A percentile compares a stretch with the other conserved stretches of the same genome.
Conservation (phyloP, 1,140 invertebrate species). For the Solenopsis fugax region DNA sequence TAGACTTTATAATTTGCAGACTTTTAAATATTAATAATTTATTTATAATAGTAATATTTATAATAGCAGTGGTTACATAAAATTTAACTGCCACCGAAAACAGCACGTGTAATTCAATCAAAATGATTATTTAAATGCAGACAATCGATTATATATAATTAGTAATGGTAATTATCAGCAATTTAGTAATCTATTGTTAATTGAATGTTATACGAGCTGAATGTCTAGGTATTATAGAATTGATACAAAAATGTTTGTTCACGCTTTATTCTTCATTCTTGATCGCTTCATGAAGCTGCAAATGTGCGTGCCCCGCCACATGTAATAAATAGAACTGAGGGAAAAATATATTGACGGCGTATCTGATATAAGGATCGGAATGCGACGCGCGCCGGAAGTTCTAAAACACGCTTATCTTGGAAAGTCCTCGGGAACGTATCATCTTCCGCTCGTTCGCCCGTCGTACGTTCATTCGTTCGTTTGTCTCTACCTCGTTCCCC, state of each 20-base stretch:
- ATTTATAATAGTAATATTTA: too few species aligned
- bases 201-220: not conserved
- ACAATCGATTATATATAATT: not conserved
- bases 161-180: not conserved
- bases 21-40: not conserved
- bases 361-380: slow-evolving; percentile 64
- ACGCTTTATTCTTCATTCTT: slow-evolving; percentile 15
- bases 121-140: not conserved
- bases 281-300: not conserved
- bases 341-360: slow-evolving; percentile 21
- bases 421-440: slow-evolving; percentile 66
- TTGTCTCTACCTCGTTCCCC: not conserved
- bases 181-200: not conserved
- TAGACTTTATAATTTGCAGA: not conserved
- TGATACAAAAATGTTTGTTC: not conserved
- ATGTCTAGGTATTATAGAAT: not conserved
- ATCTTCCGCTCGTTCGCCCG: slow-evolving; percentile 53
- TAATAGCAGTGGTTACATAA: not conserved
- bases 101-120: not conserved
- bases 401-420: slow-evolving; percentile 72
- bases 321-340: slow-evolving; percentile 23
- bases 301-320: not conserved
- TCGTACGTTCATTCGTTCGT: slow-evolving; percentile 31
- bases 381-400: slow-evolving; percentile 68
- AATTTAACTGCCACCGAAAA: not conserved